Percentiles rank a stretch among this genome's conserved stretches.
phyloP scores from a whole-genome alignment of 2,797 vertebrate species.

The Hemibagrus guttatus region DNA sequence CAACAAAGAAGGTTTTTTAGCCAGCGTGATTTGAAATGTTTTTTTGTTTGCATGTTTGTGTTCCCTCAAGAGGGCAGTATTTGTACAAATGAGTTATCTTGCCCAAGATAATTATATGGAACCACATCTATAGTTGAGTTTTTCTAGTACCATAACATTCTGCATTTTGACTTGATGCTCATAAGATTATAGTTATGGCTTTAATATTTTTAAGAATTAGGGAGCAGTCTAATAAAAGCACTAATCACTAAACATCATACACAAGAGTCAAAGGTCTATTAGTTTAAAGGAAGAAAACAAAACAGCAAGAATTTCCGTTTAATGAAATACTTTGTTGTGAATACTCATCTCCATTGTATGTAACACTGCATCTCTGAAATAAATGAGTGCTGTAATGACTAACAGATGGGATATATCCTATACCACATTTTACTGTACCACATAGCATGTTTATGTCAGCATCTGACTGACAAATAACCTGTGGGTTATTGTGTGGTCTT shows the following conservation, averaged over 20 bases:
- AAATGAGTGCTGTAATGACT: neutral
- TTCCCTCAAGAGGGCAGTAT: constrained; percentile 80
- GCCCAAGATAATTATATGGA: neutral
- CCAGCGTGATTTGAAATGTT: constrained; percentile 17
- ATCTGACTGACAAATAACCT: constrained; percentile 12
- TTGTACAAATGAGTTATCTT: constrained; percentile 63
- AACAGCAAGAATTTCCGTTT: neutral
- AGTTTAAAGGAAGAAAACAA: neutral
- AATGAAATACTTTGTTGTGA: neutral
- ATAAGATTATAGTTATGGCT: neutral
- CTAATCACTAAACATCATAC: neutral
- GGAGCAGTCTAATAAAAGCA: neutral
- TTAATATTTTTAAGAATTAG: neutral
- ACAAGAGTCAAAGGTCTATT: neutral
- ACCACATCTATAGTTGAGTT: neutral
- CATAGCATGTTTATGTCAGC: constrained; percentile 13
- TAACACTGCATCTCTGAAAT: neutral
- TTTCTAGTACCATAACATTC: neutral
- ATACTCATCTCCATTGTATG: neutral
- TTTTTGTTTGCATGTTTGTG: constrained; percentile 48
- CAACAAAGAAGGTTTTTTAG: neutral
- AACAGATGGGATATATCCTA: neutral
- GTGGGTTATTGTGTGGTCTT: constrained; percentile 14
- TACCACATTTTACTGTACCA: constrained; percentile 4
- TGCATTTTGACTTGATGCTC: neutral